Base-by-base conservation (phyloP, 2,113 vertebrate species). In the Neolamprologus variostigma region DNA sequence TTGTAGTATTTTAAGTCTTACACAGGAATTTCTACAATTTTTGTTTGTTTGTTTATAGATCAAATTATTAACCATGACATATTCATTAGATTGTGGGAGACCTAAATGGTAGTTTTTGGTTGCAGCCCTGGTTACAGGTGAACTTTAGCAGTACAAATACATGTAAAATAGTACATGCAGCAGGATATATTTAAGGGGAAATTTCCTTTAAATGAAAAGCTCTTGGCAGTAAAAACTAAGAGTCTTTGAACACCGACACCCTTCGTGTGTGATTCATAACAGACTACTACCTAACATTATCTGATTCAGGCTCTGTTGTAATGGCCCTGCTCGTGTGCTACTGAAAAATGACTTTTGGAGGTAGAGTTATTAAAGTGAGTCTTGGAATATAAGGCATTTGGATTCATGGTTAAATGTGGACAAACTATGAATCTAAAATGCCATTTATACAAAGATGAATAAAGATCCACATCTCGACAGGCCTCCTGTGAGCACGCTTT, bases 51-150 rank as follows among this genome's bases (percentile, higher is more conserved):
- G 42, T 76, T 76, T 28, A 47, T 1, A 47, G 14, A 28, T 28
- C 23, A 47, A 76, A 47, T 47, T 76, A 28, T 28, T 47, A 47
- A 17, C 23, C 40, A 76, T 23, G 21, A 47, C 9, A 47, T 11
- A 76, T 47, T 47, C 40, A 28, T 76, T 1, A 0, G 68, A 47
- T 17, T 3, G 42, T 47, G 2, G 0, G 14, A 47, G 0, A 5
- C 23, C 14, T 26, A 0, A 50, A 50, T 19, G 23, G 42, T 76
- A 19, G 4, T 5, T 68, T 68, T 35, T 76, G 14, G 0, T 3
- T 28, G 66, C 37, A 73, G 66, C 66, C 0, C n/a, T 42, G n/a
- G 66, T 71, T 71, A 31, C 23, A 50, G 59, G n/a, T 71, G 66
- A 71, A 71, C 35, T 71, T 21, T 40, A 71, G 12, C n/a, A 42